Percentiles rank a stretch among this genome's conserved stretches.
phyloP scores from a whole-genome alignment of 2,113 vertebrate genomes.

The Eudorcas thomsonii region DNA sequence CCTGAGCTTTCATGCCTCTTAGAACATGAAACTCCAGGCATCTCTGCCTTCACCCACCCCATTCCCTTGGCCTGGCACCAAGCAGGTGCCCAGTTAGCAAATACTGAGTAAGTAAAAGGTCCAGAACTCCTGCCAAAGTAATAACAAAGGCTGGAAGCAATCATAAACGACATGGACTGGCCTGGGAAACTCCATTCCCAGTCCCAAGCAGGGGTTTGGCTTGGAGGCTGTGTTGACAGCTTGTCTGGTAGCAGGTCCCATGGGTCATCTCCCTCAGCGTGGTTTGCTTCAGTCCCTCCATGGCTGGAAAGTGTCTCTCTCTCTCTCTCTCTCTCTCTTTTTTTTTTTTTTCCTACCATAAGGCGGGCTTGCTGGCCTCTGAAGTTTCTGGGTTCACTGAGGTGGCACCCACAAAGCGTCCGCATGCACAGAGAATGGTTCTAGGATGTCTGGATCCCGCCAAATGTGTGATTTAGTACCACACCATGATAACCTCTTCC shows the following conservation, averaged over 20 bases:
- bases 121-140: not conserved
- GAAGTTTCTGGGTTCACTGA: not conserved
- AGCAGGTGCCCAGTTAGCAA: not conserved
- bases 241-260: not conserved
- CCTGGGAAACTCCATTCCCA: not conserved
- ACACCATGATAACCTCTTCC: not conserved
- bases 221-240: not conserved
- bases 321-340: not conserved
- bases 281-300: not conserved
- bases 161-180: not conserved
- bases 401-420: not conserved
- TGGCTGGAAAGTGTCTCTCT: not conserved
- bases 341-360: not conserved
- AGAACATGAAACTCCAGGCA: not conserved
- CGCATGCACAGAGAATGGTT: fast-evolving
- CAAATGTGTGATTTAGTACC: not conserved
- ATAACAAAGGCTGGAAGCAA: not conserved
- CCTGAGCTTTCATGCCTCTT: not conserved
- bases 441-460: not conserved
- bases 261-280: not conserved
- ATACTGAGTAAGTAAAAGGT: constrained; percentile 15
- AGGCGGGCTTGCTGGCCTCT: not conserved
- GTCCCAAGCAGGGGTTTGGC: not conserved
- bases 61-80: not conserved
- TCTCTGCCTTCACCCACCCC: not conserved